A percentile compares a stretch with the other conserved stretches of the same genome.
phyloP scores from a whole-genome alignment of 2,888 invertebrate genomes.

The Osmoderma eremita region DNA sequence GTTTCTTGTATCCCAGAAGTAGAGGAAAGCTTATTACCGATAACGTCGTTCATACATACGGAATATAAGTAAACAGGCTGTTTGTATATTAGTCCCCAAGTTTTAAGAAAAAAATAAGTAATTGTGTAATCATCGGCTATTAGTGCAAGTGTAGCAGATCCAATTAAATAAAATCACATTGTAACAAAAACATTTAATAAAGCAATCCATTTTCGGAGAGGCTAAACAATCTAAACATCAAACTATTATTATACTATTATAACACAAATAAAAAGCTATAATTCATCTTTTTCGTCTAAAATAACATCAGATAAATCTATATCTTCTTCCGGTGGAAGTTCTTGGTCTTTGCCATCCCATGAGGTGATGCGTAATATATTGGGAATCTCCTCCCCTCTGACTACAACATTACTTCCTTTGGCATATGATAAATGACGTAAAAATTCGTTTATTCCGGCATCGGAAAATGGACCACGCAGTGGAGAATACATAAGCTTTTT shows the following conservation, averaged over 20 bases:
- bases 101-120: too few relatives aligned
- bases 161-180: neutral
- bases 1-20: conserved; percentile 29
- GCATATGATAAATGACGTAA: conserved; percentile 91
- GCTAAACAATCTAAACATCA: neutral
- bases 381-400: conserved; percentile 86
- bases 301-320: conserved; percentile 92
- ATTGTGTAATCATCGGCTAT: too few relatives aligned
- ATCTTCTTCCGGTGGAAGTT: conserved; percentile 86
- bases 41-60: conserved; percentile 8
- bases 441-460: conserved; percentile 95
- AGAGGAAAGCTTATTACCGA: conserved; percentile 2
- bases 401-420: conserved; percentile 87
- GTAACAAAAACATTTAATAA: neutral
- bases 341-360: conserved; percentile 97
- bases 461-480: conserved; percentile 92
- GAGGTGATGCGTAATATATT: conserved; percentile 72
- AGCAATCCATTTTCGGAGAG: neutral
- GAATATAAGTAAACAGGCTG: conserved; percentile 20
- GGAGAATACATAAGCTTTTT: conserved; percentile 97
- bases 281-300: conserved; percentile 82
- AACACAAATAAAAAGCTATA: conserved; percentile 60
- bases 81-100: too few relatives aligned
- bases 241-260: too few relatives aligned
- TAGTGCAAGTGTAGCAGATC: neutral